Evolutionary conservation across 2,888 invertebrate genomes (phyloP), one percentile per base, ranked within the genome.

Genomic region (Mesorhabditis sp.): DNA sequence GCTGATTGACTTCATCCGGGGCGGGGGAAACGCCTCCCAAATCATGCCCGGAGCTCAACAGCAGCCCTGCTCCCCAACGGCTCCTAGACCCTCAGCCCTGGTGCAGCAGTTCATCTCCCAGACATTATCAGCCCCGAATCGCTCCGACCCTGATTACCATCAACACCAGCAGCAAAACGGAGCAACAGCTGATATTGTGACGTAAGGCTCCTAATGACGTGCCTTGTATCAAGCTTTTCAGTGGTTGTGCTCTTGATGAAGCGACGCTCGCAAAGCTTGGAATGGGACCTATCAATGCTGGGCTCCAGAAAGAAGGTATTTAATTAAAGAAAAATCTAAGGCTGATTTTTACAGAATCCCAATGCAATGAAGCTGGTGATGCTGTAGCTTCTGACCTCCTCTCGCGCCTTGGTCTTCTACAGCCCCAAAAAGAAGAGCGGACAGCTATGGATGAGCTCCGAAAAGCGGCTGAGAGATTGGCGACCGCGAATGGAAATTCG

Each of bases 51-150:
- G 4, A 63, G 41, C 41, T 15, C 41, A 3, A 3, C n/a, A 63
- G 41, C n/a, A 28, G 10, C 41, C 62, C 63, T 64, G 63, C 13
- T 67, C 65, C 42, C 62, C 71, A 15, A 50, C 71, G 4, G 62
- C 50, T 45, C 75, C 78, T 15, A 73, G 75, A 50, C 72, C 80
- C 4, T 76, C 78, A 63, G 78, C 78, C 7, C 70, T 80, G 64
- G 78, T 80, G 0, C 80, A 78, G 64, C 80, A 80, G 66, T 72
- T 80, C 62, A 77, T 80, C 63, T 75, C 65, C 62, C 78, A 78
- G 65, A 74, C 76, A 3, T 71, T 78, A 66, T 68, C 67, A 4
- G 28, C 45, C 42, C 15, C 6, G 3, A 68, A 72, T 15, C 28
- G 68, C 4, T 15, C 62, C 50, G 62, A 66, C 65, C 44, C 28